Base-by-base conservation (phyloP, 2,797 vertebrate genomes). In the Lutjanus campechanus region DNA sequence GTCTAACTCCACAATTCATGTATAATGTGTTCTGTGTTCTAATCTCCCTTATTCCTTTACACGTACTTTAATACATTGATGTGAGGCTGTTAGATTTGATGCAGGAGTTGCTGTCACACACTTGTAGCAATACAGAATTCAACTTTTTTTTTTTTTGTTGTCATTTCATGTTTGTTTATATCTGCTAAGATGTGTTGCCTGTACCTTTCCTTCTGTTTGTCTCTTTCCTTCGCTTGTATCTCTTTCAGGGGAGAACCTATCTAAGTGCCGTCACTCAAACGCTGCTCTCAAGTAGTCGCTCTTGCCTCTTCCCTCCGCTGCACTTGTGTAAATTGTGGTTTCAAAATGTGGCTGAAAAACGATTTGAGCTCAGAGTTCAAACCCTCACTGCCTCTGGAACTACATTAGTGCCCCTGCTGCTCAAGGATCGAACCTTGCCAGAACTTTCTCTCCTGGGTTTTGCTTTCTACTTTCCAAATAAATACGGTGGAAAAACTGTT, bases 291-390 rank as follows among this genome's bases (percentile, higher is more conserved):
- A 47, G 65, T 17, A 12, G 76, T 67, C n/a, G 15, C 25, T 65
- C 46, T 44, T 16, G 51, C 17, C 4, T 64, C 78, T 73, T 41
- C 8, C 8, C 20, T 63, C 54, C 55, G 49, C 67, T 64, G 64
- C 20, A 25, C 43, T 64, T 22, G 53, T 69, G 25, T 67, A 67
- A 79, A 72, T 50, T 68, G 41, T 20, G 49, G 53, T 73, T 65
- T 65, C 46, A 69, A 76, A 69, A 82, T 61, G 73, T 54, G 54
- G 11, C 43, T 71, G 29, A 69, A 55, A 83, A 73, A 74, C 6
- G 0, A 67, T 70, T 75, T 61, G 49, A 58, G 46, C 66, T 67
- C 53, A 62, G 51, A 86, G 69, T 76, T 81, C 46, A 70, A 60
- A 76, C 54, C 60, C 2, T 43, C 0, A 3, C 25, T 22, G 12